A percentile compares a stretch with the other conserved stretches of the same genome.
These are phyloP conservation scores for Oceanites oceanicus DNA, from an alignment of 2,113 vertebrate genomes.

Conservation along the genomic window DNA sequence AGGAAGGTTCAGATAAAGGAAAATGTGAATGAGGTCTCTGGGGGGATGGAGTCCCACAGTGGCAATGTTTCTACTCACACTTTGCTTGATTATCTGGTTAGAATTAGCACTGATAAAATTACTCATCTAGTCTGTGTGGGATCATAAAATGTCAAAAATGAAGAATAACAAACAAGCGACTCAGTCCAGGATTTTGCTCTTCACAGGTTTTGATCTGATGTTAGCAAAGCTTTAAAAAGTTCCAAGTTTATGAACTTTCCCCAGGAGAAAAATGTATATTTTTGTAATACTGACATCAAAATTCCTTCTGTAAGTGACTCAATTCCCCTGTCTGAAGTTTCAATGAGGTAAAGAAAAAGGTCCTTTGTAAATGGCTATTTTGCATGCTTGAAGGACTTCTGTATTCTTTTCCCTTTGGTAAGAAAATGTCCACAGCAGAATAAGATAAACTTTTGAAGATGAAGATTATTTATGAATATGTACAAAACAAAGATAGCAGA, in stretches of 20 bases:
- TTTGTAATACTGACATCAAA: background rate
- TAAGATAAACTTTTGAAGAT: background rate
- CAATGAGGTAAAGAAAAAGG: background rate
- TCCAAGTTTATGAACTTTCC: background rate
- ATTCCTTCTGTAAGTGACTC: background rate
- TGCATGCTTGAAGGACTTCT: background rate
- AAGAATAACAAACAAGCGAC: background rate
- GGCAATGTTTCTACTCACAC: background rate
- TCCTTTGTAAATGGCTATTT: background rate
- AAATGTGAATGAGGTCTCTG: background rate
- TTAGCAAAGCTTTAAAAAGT: background rate
- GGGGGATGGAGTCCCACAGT: background rate
- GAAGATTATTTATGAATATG: background rate
- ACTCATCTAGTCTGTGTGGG: background rate
- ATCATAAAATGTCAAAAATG: background rate
- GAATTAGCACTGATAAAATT: conserved; percentile 3
- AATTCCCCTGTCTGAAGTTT: background rate
- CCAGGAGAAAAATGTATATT: background rate
- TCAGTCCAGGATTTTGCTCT: background rate
- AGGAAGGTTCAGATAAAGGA: background rate
- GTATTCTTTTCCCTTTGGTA: background rate
- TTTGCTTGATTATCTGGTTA: background rate
- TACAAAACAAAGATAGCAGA: background rate
- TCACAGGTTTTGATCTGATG: background rate
- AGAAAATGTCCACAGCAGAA: background rate